These are phyloP conservation scores for Pollicipes pollicipes DNA, from an alignment of 1,140 invertebrate species.

Conservation along the genomic window DNA sequence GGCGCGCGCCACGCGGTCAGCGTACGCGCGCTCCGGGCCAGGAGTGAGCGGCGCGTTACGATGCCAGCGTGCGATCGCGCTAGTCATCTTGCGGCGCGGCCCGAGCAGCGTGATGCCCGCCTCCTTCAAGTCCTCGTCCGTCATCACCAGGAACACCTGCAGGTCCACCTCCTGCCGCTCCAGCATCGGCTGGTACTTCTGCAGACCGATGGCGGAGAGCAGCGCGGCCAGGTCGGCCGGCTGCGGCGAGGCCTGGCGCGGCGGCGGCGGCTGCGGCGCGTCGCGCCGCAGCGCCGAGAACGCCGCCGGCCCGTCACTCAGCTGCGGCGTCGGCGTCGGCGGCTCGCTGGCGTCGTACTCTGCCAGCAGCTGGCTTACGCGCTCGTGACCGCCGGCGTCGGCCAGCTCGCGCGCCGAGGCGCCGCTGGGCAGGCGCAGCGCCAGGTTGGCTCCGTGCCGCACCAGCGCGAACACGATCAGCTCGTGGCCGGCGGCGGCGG, in stretches of 20 bases:
- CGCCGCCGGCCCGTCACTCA: not conserved
- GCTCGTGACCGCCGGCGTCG: slow-evolving; percentile 25
- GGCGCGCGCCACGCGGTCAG: slow-evolving; percentile 25
- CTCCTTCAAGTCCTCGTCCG: slow-evolving; percentile 34
- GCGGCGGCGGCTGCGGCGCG: slow-evolving; percentile 9
- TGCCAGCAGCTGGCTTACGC: slow-evolving; percentile 22
- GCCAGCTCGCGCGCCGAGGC: slow-evolving; percentile 26
- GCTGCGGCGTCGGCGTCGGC: not conserved
- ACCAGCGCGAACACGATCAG: slow-evolving; percentile 30
- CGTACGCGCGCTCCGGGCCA: slow-evolving; percentile 28
- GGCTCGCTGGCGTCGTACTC: not conserved
- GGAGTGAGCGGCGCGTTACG: slow-evolving; percentile 23
- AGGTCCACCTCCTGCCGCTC: slow-evolving; percentile 33
- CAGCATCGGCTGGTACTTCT: slow-evolving; percentile 30
- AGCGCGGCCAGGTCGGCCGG: slow-evolving; percentile 23
- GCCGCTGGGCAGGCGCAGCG: slow-evolving; percentile 18
- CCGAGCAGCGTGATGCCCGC: slow-evolving; percentile 34
- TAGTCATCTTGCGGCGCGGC: slow-evolving; percentile 31
- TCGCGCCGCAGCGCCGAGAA: not conserved
- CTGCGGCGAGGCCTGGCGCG: slow-evolving; percentile 13
- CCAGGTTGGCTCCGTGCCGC: slow-evolving; percentile 24
- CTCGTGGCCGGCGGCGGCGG: slow-evolving; percentile 30
- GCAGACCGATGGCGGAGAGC: slow-evolving; percentile 27
- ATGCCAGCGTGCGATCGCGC: slow-evolving; percentile 31
- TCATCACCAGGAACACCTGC: slow-evolving; percentile 31